Evolutionary conservation across 2,797 vertebrate genomes (phyloP), one percentile per base, ranked within the genome.

Genomic region (Sebastolobus alascanus): DNA sequence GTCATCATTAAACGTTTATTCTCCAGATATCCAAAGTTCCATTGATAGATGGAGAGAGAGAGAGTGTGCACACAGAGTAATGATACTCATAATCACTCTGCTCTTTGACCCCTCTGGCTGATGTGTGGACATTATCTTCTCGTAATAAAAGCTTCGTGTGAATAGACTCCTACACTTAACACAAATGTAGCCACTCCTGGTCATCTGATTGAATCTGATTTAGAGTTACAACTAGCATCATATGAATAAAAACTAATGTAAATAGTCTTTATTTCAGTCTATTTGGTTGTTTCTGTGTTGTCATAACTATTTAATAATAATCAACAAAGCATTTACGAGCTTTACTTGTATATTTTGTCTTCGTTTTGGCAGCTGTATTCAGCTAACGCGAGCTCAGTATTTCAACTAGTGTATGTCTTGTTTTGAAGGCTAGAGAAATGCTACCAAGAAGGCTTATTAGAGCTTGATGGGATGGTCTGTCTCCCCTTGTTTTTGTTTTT

Each of bases 361-460:
- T 52, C 59, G 31, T 60, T 73, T 35, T 64, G 40, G 52, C 59
- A 73, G 74, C 63, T 79, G 46, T 40, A 31, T 63, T 33, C 25
- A 65, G 25, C 14, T 13, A 56, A 16, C 68, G 31, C 54, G 75
- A 73, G 40, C 59, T 71, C 4, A 25, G 83, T 76, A 63, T 85
- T 88, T 87, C 68, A 79, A 46, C 78, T 61, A 54, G 68, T n/a
- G 69, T 70, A 84, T 77, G 68, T 89, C 78, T 89, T 90, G 82
- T 84, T 90, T 89, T 87, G 84, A 91, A 84, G 78, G 82, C 58
- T 33, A 35, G 68, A 84, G 69, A 84, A 79, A 90, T 67, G 61
- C 73, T 80, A 71, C 83, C 85, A 86, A 84, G 68, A 86, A 71
- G 81, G 76, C 82, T 84, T 90, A 85, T 93, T 90, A 89, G 70